These are phyloP conservation scores for Vulpes vulpes DNA, from an alignment of 2,113 vertebrate species.

Conservation along the genomic window DNA sequence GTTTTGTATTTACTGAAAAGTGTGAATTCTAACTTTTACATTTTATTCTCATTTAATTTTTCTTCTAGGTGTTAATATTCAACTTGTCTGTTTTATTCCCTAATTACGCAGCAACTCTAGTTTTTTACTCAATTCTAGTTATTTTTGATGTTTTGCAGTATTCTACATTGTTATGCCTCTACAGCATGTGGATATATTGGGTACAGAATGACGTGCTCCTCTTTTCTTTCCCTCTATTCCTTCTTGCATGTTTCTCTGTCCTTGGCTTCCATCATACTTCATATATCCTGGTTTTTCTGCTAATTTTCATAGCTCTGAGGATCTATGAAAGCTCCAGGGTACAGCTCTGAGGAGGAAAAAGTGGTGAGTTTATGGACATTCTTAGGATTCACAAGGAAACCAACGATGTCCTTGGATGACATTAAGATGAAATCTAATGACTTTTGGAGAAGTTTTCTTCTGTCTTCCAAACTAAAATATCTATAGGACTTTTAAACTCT, in stretches of 20 bases:
- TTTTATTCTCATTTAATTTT: conserved; percentile 38
- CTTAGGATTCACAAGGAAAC: too few species aligned
- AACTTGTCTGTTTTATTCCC: neutral
- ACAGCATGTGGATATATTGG: neutral
- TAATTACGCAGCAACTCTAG: neutral
- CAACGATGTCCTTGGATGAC: too few species aligned
- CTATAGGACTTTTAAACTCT: neutral
- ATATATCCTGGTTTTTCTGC: neutral
- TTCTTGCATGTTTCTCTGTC: neutral
- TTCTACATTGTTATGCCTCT: neutral
- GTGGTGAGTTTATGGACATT: too few species aligned
- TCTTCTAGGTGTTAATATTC: neutral
- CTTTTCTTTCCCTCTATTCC: neutral
- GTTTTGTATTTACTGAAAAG: neutral
- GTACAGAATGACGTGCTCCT: neutral
- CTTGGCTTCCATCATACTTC: neutral
- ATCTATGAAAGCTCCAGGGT: too few species aligned
- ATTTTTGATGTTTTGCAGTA: neutral
- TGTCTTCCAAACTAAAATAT: neutral
- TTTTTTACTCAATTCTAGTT: neutral
- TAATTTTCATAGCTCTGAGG: neutral
- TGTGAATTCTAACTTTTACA: neutral
- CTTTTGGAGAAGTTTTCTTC: neutral
- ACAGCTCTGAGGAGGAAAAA: too few species aligned
- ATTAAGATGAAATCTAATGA: too few species aligned